A percentile compares a stretch with the other conserved stretches of the same genome.
Conservation (phyloP, 1,140 invertebrate genomes). For the Wasmannia auropunctata region DNA sequence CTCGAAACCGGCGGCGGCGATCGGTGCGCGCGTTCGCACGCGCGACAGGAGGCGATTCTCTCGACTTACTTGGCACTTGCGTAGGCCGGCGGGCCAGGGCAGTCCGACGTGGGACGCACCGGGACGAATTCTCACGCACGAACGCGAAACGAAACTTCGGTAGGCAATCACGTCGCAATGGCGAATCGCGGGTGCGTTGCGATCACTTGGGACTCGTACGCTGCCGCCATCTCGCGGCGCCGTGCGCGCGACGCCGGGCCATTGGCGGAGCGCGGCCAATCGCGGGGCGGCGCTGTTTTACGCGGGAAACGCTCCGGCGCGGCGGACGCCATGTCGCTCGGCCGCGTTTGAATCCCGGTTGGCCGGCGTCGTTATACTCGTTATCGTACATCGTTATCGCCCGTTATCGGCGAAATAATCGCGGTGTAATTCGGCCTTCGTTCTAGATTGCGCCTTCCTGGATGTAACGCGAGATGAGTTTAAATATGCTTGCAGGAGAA, state of each 20-base stretch:
- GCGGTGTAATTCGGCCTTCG: neutral
- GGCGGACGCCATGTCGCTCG: constrained; percentile 25
- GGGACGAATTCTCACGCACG: constrained; percentile 76
- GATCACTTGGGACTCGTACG: constrained; percentile 48
- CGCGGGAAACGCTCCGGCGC: constrained; percentile 68
- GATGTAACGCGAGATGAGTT: neutral
- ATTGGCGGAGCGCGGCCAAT: constrained; percentile 61
- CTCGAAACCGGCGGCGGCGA: neutral
- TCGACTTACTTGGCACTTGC: constrained; percentile 62
- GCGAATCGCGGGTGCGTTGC: constrained; percentile 73
- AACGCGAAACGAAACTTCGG: constrained; percentile 75
- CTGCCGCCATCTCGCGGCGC: constrained; percentile 73
- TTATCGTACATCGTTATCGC: no score
- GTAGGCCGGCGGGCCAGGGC: neutral
- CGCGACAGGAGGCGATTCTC: constrained; percentile 1
- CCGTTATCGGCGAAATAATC: neutral
- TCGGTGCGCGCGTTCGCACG: neutral
- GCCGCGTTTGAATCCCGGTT: neutral
- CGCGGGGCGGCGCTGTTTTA: constrained; percentile 13
- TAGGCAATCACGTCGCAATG: constrained; percentile 78
- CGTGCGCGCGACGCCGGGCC: neutral
- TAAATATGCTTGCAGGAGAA: neutral
- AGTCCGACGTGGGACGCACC: constrained; percentile 58
- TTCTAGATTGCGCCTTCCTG: neutral
- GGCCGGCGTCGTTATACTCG: neutral